These are phyloP conservation scores for Matsumurasca onukii DNA, from an alignment of 1,140 invertebrate species.

Conservation along the genomic window DNA sequence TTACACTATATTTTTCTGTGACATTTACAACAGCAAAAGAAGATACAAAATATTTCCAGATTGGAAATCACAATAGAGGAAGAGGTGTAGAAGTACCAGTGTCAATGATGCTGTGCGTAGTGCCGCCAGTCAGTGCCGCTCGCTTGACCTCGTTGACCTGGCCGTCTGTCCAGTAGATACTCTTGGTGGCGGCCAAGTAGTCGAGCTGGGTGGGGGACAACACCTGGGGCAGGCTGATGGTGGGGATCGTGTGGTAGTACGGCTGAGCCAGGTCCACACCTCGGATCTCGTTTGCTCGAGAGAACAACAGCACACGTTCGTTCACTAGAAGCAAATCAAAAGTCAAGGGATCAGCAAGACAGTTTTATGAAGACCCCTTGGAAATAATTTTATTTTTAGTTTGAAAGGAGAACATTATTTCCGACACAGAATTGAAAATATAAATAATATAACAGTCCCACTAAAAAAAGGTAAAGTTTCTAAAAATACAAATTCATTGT, in stretches of 20 bases:
- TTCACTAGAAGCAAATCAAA: conserved; percentile 60
- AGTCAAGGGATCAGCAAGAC: no score
- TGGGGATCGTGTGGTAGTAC: conserved; percentile 75
- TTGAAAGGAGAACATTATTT: no score
- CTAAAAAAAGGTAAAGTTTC: no score
- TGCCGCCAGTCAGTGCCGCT: conserved; percentile 63
- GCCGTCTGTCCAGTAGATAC: conserved; percentile 78
- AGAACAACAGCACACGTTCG: conserved; percentile 74
- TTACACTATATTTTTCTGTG: no score
- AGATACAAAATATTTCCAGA: no score
- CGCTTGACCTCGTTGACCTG: conserved; percentile 73
- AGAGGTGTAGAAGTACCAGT: no score
- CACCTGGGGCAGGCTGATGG: conserved; percentile 64
- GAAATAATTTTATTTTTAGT: no score
- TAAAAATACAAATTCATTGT: no score
- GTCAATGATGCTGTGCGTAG: conserved; percentile 71
- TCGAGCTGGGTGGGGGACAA: conserved; percentile 67
- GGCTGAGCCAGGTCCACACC: conserved; percentile 76
- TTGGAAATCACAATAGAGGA: no score
- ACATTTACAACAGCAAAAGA: no score
- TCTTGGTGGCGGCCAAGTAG: conserved; percentile 62
- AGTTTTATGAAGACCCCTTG: neutral
- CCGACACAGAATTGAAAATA: no score
- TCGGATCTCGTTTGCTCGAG: conserved; percentile 73
- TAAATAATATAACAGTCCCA: no score